Base-by-base conservation (phyloP, 2,113 vertebrate species). In the Prionailurus bengalensis region DNA sequence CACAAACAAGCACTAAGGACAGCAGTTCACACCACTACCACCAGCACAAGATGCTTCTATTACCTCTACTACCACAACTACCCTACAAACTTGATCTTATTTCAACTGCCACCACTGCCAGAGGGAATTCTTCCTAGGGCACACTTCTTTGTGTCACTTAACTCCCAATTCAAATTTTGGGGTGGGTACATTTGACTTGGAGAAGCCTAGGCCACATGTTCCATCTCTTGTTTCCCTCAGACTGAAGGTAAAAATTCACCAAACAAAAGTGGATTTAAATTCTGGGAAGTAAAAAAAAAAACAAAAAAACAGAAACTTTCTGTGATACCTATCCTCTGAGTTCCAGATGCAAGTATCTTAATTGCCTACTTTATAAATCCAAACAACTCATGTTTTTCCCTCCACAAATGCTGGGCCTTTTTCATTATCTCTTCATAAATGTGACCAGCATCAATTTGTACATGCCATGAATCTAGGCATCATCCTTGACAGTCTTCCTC, bases 221-320 rank as follows among this genome's bases (percentile, higher is more conserved):
- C 25, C 63, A 33, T 76, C 63, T 82, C 55, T 82, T 92, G 45
- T 53, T 80, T 19, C 70, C 82, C 42, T 85, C 61, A 92, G 39
- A 84, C 33, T 84, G 13, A 36, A 63, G n/a, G 21, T 61, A 42
- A 14, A 10, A 63, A 87, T 53, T 82, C 27, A 89, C 74, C n/a
- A 97, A 92, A 70, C 9, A 15, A 58, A 89, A 78, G 23, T 84
- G 48, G 63, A 84, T 95, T 80, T 89, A 93, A 85, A 80, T 66
- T 14, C 36, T 48, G 36, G 55, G 3, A 21, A 93, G 55, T 93
- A 4, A 80, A 86, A 89, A 79, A 79, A 93, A 90, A 21, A 95
- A 17, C 7, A 7, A 45, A 45, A 45, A 45, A 45, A 45, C 45
- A 45, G 70, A 73, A 73, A 65, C n/a, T 89, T 80, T 87, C 23